A percentile compares a stretch with the other conserved stretches of the same genome.
These are phyloP conservation scores for Hyles vespertilio DNA, from an alignment of 1,140 invertebrate species.

Conservation along the genomic window DNA sequence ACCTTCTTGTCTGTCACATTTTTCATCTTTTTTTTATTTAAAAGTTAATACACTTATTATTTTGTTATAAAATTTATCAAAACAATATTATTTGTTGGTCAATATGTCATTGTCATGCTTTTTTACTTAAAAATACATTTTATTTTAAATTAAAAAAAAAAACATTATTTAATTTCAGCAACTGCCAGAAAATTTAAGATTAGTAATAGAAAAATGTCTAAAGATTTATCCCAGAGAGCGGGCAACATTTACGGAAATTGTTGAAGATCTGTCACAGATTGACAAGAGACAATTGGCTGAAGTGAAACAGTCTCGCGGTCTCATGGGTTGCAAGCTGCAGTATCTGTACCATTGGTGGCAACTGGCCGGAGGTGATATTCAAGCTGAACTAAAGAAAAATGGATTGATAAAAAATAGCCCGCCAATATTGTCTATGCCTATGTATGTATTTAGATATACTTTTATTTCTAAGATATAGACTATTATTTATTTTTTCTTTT, in stretches of 20 bases:
- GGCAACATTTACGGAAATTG: constrained; percentile 76
- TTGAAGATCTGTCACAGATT: constrained; percentile 72
- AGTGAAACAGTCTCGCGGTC: constrained; percentile 63
- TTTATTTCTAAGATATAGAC: too few relatives aligned
- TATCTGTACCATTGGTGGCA: constrained; percentile 97
- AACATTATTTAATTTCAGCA: constrained; percentile 65
- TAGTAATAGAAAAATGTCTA: constrained; percentile 82
- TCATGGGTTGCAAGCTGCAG: constrained; percentile 81
- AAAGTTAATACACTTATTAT: too few relatives aligned
- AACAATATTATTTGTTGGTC: too few relatives aligned
- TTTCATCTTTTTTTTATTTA: too few relatives aligned
- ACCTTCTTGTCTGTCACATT: too few relatives aligned
- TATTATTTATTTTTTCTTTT: too few relatives aligned
- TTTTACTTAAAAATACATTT: too few relatives aligned
- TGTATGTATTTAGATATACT: constrained; percentile 68
- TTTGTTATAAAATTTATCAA: too few relatives aligned
- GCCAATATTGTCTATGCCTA: constrained; percentile 86
- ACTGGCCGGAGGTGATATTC: constrained; percentile 95
- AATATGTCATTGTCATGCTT: too few relatives aligned
- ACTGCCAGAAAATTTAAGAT: constrained; percentile 77
- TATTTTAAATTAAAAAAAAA: background rate
- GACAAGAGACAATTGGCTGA: constrained; percentile 44
- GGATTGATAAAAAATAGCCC: constrained; percentile 90
- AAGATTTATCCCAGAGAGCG: constrained; percentile 80
- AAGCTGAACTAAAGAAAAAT: constrained; percentile 92